Percentiles rank a stretch among this genome's conserved stretches.
Evolutionary conservation across 2,888 invertebrate genomes (phyloP).

Genomic region (Leptinotarsa rubiginosa): DNA sequence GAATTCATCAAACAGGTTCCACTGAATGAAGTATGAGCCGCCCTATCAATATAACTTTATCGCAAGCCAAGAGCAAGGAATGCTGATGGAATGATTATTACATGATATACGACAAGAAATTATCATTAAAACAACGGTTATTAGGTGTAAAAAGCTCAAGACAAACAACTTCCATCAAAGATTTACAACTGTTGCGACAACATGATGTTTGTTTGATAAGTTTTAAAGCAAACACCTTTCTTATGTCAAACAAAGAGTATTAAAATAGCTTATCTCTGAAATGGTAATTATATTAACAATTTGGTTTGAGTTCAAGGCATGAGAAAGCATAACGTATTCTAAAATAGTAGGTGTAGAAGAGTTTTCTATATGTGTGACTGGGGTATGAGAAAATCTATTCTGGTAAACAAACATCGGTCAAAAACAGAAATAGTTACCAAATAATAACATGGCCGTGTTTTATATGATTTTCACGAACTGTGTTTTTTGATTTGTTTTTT

Average conservation of each 20-base stretch:
- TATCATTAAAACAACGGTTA: constrained; percentile 28
- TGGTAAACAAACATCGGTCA: no score
- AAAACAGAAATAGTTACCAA: no score
- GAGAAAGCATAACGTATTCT: background rate
- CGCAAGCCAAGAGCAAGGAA: background rate
- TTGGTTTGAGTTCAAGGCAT: background rate
- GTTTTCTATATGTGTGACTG: no score
- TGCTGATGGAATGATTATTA: constrained; percentile 8
- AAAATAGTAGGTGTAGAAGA: background rate
- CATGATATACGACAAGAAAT: constrained; percentile 16
- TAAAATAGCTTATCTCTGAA: constrained; percentile 1
- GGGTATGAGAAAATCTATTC: no score
- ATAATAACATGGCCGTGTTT: no score
- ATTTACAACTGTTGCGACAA: constrained; percentile 26
- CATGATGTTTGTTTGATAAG: constrained; percentile 23
- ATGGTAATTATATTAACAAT: constrained; percentile 7
- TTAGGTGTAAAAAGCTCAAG: constrained; percentile 17
- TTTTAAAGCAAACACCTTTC: constrained; percentile 19
- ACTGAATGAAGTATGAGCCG: no score
- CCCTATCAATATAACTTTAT: background rate
- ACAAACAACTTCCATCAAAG: constrained; percentile 25
- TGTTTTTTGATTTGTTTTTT: no score
- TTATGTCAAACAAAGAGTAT: constrained; percentile 23
- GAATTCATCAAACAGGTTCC: background rate
- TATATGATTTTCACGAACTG: no score